Evolutionary conservation across 2,888 invertebrate genomes (phyloP).

Genomic region (Eumerus sabulonum): DNA sequence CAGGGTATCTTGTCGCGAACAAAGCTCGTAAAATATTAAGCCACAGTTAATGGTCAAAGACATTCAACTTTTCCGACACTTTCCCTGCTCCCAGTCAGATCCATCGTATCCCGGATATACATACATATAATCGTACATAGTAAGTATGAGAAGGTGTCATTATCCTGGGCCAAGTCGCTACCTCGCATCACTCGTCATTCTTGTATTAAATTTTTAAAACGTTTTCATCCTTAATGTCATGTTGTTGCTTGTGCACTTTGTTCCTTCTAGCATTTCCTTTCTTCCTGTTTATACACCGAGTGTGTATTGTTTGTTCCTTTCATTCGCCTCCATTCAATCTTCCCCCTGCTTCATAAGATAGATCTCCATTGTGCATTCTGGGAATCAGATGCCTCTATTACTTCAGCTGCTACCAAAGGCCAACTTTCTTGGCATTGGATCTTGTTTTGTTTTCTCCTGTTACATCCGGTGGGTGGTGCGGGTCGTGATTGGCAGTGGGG

Average conservation of each 20-base stretch:
- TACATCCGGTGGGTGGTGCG: not conserved
- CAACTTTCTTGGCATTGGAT: conserved; percentile 45
- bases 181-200: conserved; percentile 48
- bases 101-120: no score
- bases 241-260: conserved; percentile 40
- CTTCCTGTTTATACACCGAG: conserved; percentile 39
- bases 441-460: conserved; percentile 11
- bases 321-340: conserved; percentile 45
- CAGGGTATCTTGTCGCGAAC: not conserved
- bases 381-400: conserved; percentile 30
- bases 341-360: conserved; percentile 7
- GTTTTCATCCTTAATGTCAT: conserved; percentile 44
- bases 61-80: conserved; percentile 9
- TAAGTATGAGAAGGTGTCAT: conserved; percentile 39
- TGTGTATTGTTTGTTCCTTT: conserved; percentile 47
- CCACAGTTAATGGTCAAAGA: not conserved
- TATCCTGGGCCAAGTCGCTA: conserved; percentile 44
- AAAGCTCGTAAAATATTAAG: conserved; percentile 48
- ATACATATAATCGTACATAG: no score
- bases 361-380: conserved; percentile 39
- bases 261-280: conserved; percentile 59
- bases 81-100: conserved; percentile 23
- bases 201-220: conserved; percentile 61
- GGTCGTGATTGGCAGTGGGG: not conserved
- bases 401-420: conserved; percentile 23